Evolutionary conservation across 2,797 vertebrate species (phyloP).

Genomic region (Sparus aurata): DNA sequence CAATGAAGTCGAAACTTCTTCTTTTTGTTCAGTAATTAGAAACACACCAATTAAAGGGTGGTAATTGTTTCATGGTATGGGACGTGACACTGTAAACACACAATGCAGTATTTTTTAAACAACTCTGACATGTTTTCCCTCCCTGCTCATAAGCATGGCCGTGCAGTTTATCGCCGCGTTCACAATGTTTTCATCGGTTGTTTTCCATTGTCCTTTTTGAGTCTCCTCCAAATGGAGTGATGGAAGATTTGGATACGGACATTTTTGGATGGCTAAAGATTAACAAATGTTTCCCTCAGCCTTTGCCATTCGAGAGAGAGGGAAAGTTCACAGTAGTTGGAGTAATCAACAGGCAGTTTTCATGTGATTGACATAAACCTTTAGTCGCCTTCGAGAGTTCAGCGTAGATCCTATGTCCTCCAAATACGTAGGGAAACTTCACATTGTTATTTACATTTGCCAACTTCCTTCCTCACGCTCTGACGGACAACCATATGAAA

Average conservation of each 20-base stretch:
- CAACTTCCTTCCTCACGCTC: no score
- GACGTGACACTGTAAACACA: constrained; percentile 19
- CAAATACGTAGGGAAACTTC: neutral
- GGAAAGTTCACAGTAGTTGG: neutral
- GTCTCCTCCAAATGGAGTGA: constrained; percentile 1
- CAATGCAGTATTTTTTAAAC: neutral
- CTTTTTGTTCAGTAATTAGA: constrained; percentile 16
- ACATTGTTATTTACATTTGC: no score
- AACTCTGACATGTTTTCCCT: constrained; percentile 24
- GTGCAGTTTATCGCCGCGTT: neutral
- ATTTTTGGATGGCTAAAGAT: constrained; percentile 2
- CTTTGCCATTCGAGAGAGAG: neutral
- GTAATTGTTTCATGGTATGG: constrained; percentile 19
- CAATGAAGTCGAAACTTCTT: neutral
- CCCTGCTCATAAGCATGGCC: neutral
- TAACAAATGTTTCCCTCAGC: neutral
- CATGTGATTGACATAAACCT: neutral
- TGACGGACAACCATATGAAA: no score
- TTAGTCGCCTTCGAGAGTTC: neutral
- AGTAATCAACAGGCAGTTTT: constrained; percentile 3
- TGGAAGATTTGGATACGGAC: neutral
- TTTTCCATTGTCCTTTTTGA: neutral
- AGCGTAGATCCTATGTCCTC: neutral
- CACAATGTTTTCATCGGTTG: constrained; percentile 8
- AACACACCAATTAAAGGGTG: constrained; percentile 29